Evolutionary conservation across 2,797 vertebrate genomes (phyloP).

Genomic region (Labroides dimidiatus): DNA sequence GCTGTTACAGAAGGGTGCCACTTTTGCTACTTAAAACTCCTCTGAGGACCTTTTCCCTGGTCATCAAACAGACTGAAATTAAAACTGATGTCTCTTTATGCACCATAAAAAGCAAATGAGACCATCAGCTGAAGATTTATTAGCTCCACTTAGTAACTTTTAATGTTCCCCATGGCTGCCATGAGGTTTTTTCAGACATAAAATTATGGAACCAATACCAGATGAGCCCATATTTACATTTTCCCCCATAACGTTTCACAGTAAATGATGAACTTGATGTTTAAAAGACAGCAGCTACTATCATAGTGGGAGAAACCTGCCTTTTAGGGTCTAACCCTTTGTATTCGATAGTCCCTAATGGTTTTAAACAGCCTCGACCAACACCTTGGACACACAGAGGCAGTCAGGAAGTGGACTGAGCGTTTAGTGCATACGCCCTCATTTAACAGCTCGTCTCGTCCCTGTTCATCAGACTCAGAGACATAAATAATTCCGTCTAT

Average conservation of each 20-base stretch:
- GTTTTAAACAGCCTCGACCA: neutral
- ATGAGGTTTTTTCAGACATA: too few relatives aligned
- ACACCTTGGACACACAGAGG: neutral
- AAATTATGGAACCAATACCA: too few relatives aligned
- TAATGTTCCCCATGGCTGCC: constrained; percentile 3
- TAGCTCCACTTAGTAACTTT: neutral
- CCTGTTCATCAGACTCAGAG: constrained; percentile 24
- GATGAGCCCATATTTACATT: too few relatives aligned
- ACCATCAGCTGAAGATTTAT: neutral
- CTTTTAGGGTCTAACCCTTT: too few relatives aligned
- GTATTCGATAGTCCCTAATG: too few relatives aligned
- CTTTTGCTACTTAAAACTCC: constrained; percentile 1
- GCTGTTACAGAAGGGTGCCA: neutral
- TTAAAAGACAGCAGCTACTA: too few relatives aligned
- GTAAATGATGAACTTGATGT: too few relatives aligned
- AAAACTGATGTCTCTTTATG: too few relatives aligned
- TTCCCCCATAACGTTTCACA: too few relatives aligned
- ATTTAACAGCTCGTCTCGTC: constrained; percentile 22
- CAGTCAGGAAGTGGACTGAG: neutral
- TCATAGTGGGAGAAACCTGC: too few relatives aligned
- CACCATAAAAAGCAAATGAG: neutral
- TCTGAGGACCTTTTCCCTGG: too few relatives aligned
- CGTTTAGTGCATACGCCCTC: constrained; percentile 9
- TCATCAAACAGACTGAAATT: too few relatives aligned
- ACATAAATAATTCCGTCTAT: constrained; percentile 16